Conservation (phyloP, 2,888 invertebrate species). For the Orchesella flavescens region DNA sequence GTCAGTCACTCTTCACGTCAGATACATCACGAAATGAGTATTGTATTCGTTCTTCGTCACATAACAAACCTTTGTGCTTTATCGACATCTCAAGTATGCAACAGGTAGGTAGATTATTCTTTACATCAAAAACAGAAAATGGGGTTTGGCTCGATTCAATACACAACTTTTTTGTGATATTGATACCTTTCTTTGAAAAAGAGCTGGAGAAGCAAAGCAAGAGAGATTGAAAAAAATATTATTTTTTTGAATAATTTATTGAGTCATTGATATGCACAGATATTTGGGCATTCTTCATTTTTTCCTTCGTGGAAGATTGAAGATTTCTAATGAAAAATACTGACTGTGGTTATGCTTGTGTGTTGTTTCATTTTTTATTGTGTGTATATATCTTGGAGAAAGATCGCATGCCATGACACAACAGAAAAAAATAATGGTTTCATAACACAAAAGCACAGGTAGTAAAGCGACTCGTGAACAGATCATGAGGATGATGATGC, state of each 20-base stretch:
- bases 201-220: conserved; percentile 9
- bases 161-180: conserved; percentile 10
- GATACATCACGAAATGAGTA: conserved; percentile 39
- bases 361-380: conserved; percentile 21
- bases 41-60: background rate
- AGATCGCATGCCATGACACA: conserved; percentile 64
- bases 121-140: conserved; percentile 10
- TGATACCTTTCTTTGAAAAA: conserved; percentile 35
- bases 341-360: conserved; percentile 20
- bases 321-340: conserved; percentile 48
- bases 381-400: conserved; percentile 43
- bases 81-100: conserved; percentile 39
- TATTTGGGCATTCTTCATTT: conserved; percentile 46
- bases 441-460: background rate
- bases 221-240: conserved; percentile 23
- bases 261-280: conserved; percentile 59
- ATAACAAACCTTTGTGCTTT: background rate
- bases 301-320: background rate
- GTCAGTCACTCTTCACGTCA: conserved; percentile 45
- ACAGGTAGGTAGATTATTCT: conserved; percentile 39
- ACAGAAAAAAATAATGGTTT: conserved; percentile 19
- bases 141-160: conserved; percentile 37
- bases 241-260: conserved; percentile 56
- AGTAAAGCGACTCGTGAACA: background rate
- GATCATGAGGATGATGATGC: background rate